phyloP scores from a whole-genome alignment of 2,888 invertebrate species.

The Scrobipalpa atriplicella region DNA sequence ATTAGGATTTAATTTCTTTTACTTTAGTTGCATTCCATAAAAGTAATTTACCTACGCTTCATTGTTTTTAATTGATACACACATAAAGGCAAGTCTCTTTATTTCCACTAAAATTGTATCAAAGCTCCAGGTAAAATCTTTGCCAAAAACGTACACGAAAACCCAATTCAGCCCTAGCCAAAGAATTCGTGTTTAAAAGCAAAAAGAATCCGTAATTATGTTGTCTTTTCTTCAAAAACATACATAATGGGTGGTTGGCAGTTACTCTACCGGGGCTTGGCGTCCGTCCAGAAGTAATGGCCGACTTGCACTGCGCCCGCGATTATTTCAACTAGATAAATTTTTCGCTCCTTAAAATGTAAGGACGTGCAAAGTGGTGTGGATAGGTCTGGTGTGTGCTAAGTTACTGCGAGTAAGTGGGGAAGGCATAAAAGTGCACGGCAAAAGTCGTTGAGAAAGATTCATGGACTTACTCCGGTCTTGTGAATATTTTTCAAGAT shows the following conservation, averaged over 20 bases:
- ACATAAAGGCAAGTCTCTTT: too few species aligned
- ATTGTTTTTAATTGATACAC: too few species aligned
- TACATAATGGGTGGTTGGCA: conserved; percentile 43
- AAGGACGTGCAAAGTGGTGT: conserved; percentile 61
- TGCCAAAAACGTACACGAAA: not conserved
- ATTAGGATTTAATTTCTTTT: too few species aligned
- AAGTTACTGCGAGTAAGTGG: conserved; percentile 25
- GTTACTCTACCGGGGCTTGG: conserved; percentile 56
- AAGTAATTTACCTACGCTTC: too few species aligned
- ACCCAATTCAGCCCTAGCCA: not conserved
- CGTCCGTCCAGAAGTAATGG: conserved; percentile 65
- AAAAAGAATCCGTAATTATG: conserved; percentile 34
- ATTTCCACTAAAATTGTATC: too few species aligned
- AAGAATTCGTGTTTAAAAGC: too few species aligned
- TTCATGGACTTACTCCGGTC: conserved; percentile 35
- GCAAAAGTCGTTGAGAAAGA: conserved; percentile 14
- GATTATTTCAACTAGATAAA: conserved; percentile 75
- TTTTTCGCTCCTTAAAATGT: conserved; percentile 66
- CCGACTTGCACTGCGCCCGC: conserved; percentile 47
- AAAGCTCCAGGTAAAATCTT: not conserved
- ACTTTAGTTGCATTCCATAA: too few species aligned
- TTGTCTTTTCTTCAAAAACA: conserved; percentile 37
- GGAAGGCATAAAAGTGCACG: conserved; percentile 22
- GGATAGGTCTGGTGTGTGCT: conserved; percentile 30
- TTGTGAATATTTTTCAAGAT: conserved; percentile 22